These are phyloP conservation scores for Lithophane ornitopus DNA, from an alignment of 2,888 invertebrate genomes.

Conservation along the genomic window DNA sequence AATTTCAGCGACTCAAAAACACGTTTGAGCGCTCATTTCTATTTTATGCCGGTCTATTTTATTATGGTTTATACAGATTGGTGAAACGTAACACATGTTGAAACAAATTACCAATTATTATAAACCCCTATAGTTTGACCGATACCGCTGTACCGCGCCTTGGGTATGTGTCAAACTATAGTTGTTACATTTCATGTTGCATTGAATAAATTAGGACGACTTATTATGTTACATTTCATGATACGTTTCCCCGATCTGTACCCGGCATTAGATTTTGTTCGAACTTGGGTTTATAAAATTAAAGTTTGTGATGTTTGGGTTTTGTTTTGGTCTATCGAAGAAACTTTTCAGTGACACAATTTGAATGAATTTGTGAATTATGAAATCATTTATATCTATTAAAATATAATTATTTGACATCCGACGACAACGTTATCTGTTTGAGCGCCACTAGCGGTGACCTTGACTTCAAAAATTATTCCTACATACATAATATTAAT, in stretches of 20 bases:
- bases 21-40: neutral
- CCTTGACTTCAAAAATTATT: neutral
- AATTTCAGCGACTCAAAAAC: neutral
- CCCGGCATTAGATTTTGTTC: neutral
- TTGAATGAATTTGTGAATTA: neutral
- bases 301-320: neutral
- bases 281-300: neutral
- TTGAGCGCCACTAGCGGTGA: neutral
- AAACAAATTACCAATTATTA: too few species aligned
- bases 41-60: too few species aligned
- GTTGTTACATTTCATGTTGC: neutral
- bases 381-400: neutral
- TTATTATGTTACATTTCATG: neutral
- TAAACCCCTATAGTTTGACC: neutral
- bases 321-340: neutral
- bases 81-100: neutral
- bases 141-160: too few species aligned
- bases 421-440: neutral
- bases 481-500: conserved; percentile 5
- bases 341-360: neutral
- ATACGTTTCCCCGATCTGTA: neutral
- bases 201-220: neutral
- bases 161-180: neutral
- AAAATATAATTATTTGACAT: too few species aligned
- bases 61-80: neutral